phyloP scores from a whole-genome alignment of 2,113 vertebrate genomes.

The Eubucco bourcierii region DNA sequence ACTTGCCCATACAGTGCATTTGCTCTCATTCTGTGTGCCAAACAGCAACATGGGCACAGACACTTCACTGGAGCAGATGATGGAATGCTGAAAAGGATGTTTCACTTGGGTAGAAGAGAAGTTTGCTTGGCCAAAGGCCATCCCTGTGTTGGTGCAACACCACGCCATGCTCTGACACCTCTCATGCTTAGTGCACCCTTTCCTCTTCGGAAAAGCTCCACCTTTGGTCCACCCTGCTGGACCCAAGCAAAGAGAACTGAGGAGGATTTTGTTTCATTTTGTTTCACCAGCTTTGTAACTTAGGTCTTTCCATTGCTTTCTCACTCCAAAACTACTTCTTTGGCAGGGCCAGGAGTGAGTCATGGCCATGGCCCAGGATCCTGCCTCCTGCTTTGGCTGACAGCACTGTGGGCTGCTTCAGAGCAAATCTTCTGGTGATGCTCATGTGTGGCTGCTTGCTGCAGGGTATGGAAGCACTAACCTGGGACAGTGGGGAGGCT shows the following conservation, averaged over 20 bases:
- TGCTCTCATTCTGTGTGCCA: not conserved
- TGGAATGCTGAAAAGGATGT: not conserved
- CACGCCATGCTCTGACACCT: accelerated
- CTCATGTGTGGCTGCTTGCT: not conserved
- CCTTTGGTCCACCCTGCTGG: not conserved
- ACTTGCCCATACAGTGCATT: accelerated
- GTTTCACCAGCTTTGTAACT: slow-evolving; percentile 14
- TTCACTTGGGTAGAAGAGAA: not conserved
- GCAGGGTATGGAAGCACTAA: not conserved
- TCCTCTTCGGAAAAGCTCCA: not conserved
- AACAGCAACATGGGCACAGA: accelerated
- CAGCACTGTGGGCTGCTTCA: not conserved
- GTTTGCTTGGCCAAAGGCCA: accelerated
- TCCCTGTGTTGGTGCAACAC: not conserved
- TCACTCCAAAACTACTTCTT: slow-evolving; percentile 72
- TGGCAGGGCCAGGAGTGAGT: slow-evolving; percentile 67
- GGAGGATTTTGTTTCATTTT: not conserved
- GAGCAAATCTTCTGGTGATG: not conserved
- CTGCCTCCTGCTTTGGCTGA: slow-evolving; percentile 31
- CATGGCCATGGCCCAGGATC: not conserved
- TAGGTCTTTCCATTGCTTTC: slow-evolving; percentile 24
- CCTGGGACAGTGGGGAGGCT: not conserved
- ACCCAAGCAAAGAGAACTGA: not conserved
- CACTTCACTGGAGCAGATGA: not conserved
- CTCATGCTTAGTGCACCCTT: not conserved